Conservation (phyloP, 2,113 vertebrate species). For the Ariopsis seemanni region DNA sequence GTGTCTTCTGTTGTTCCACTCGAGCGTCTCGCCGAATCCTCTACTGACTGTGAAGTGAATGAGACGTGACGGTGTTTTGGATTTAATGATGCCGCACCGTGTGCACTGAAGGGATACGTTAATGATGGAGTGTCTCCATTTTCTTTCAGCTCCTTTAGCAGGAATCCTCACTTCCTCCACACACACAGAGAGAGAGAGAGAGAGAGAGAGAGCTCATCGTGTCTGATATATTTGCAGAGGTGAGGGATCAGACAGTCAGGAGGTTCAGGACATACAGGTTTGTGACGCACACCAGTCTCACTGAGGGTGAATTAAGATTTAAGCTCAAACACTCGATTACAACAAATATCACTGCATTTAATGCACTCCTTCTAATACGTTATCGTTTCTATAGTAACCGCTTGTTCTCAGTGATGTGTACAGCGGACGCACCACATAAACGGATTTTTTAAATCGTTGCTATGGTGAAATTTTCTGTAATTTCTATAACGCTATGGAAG, state of each 20-base stretch:
- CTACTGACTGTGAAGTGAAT: neutral
- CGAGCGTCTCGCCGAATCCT: neutral
- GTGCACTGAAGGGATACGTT: neutral
- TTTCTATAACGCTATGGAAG: neutral
- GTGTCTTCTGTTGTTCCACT: slow-evolving; percentile 3
- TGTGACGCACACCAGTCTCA: neutral
- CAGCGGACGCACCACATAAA: neutral
- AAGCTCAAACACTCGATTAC: neutral
- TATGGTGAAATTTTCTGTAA: neutral
- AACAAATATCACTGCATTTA: neutral
- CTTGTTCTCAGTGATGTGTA: neutral
- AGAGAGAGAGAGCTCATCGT: neutral
- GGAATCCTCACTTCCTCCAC: slow-evolving; percentile 20
- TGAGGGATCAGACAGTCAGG: neutral
- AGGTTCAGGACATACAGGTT: neutral
- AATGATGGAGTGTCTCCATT: neutral
- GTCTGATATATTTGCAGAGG: neutral
- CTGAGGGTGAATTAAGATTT: neutral
- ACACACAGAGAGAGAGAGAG: neutral
- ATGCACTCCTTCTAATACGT: neutral
- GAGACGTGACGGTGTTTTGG: too few species aligned
- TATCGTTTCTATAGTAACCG: neutral
- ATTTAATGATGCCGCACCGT: neutral
- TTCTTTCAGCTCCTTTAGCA: neutral
- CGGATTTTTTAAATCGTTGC: neutral